Evolutionary conservation across 2,888 invertebrate genomes (phyloP).

Genomic region (Brachyptera putata): DNA sequence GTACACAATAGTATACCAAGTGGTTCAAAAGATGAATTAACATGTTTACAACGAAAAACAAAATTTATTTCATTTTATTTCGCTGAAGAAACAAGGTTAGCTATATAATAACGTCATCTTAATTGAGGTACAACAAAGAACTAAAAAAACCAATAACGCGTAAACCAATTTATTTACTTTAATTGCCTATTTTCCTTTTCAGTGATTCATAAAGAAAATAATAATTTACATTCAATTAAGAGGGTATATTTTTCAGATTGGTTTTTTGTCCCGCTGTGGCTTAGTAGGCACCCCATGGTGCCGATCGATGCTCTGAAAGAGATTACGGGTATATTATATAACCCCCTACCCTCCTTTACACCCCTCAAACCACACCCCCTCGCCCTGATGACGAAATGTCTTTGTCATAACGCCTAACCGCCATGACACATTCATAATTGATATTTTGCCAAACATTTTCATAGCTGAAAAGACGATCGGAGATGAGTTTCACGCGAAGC

Average conservation of each 20-base stretch:
- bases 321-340: constrained; percentile 19
- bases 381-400: constrained; percentile 18
- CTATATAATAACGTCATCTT: too few species aligned
- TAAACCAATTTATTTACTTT: not conserved
- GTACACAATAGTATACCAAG: too few species aligned
- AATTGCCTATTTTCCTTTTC: not conserved
- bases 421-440: constrained; percentile 23
- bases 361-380: not conserved
- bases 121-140: too few species aligned
- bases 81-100: too few species aligned
- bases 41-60: too few species aligned
- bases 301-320: constrained; percentile 6
- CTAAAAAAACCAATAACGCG: not conserved
- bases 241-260: constrained; percentile 10
- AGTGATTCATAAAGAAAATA: not conserved
- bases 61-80: too few species aligned
- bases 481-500: constrained; percentile 17
- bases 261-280: constrained; percentile 6
- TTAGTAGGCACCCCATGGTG: not conserved
- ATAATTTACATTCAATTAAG: constrained; percentile 9
- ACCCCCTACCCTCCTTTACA: not conserved
- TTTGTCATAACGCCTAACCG: constrained; percentile 18
- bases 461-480: constrained; percentile 22
- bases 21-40: too few species aligned
- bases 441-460: constrained; percentile 23